These are phyloP conservation scores for Silurus meridionalis DNA, from an alignment of 2,113 vertebrate genomes.

Conservation along the genomic window DNA sequence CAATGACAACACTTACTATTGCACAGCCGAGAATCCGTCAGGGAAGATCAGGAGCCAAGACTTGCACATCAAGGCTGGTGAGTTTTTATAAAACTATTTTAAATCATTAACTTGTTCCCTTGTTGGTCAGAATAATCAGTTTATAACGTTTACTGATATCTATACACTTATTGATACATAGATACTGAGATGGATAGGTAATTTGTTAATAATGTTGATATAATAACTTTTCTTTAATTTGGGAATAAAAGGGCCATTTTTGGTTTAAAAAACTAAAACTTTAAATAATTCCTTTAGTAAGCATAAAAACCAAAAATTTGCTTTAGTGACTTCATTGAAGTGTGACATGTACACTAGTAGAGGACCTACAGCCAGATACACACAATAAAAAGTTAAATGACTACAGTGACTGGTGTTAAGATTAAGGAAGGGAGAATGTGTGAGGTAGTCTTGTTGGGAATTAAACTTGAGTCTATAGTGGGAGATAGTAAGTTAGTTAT, in stretches of 20 bases:
- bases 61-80: conserved; percentile 99
- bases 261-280: too few relatives aligned
- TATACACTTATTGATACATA: not conserved
- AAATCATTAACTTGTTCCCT: not conserved
- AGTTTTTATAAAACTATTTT: conserved; percentile 57
- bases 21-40: conserved; percentile 99
- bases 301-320: not conserved
- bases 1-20: conserved; percentile 99
- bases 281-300: not conserved
- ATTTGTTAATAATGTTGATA: not conserved
- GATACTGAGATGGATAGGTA: not conserved
- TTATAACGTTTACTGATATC: too few relatives aligned
- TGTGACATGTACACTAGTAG: not conserved
- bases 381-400: too few relatives aligned
- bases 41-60: conserved; percentile 99
- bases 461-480: too few relatives aligned
- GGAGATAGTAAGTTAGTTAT: too few relatives aligned
- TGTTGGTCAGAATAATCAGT: not conserved
- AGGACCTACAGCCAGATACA: too few relatives aligned
- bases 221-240: too few relatives aligned
- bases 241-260: too few relatives aligned
- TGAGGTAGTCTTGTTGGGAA: too few relatives aligned
- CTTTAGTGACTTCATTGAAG: not conserved
- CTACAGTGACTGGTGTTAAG: too few relatives aligned
- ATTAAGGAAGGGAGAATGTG: too few relatives aligned